Evolutionary conservation across 2,888 invertebrate species (phyloP), one percentile per base, ranked within the genome.

Genomic region (Steinernema carpocapsae): DNA sequence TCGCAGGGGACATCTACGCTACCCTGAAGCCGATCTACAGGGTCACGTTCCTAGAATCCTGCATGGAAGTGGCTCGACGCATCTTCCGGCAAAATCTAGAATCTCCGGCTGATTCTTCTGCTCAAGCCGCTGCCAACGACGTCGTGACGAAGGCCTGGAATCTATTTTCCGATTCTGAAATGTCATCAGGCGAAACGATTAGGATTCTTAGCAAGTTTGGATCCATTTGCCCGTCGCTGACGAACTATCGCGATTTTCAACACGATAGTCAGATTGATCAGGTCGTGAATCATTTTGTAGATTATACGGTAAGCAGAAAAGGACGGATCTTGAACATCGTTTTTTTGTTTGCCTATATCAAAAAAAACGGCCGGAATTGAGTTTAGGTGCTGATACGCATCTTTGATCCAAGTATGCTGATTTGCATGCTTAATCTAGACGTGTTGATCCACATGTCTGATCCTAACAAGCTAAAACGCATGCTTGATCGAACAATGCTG

Each of bases 41-140:
- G 26, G 26, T 24, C 1, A 26, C 56, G 7, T 56, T 56, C 26
- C 22, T 56, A 12, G 56, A 56, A 56, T 22, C 24, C 24, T 56
- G 24, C 56, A 6, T 56, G 12, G 56, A 56, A 22, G 56, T 56
- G 24, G 56, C 56, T 6, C 24, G 10, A 4, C 56, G 56, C 3
- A 10, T 56, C 56, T 56, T 56, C 17, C 56, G 26, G 4, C 56
- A 56, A 19, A 56, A 56, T 26, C 22, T 56, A 12, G 56, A 56
- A 24, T 56, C 56, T 6, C 56, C 56, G 56, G 24, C 56, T 10
- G 56, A 56, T 24, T 56, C 56, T 3, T 56, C 56, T 12, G 56
- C 22, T 14, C 56, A 24, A 26, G 56, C 56, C 26, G 22, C 56
- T 22, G 56, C 56, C 56, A 56, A 24, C 56, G 56, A 56, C 26